A percentile compares a stretch with the other conserved stretches of the same genome.
Conservation (phyloP, 1,140 invertebrate species). For the Drosophila quadrilineata region DNA sequence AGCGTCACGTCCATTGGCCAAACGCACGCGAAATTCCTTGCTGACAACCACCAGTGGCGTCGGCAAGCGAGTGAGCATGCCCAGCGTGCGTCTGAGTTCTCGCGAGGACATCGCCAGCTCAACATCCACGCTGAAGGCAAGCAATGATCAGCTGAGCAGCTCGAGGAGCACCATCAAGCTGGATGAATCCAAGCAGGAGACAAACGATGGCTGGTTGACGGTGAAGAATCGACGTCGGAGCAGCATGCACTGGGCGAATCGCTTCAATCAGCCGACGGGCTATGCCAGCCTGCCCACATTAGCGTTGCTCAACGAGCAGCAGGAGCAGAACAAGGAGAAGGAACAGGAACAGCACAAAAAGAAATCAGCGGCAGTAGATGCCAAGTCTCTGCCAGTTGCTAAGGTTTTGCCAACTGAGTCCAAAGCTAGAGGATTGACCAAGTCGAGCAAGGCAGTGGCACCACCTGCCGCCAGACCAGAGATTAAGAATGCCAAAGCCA, state of each 20-base stretch:
- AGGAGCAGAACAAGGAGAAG: conserved; percentile 69
- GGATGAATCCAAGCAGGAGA: conserved; percentile 81
- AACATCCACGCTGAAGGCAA: conserved; percentile 75
- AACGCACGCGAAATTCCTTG: conserved; percentile 4
- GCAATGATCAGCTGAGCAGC: conserved; percentile 63
- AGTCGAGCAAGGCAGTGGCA: conserved; percentile 48
- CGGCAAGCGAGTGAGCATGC: neutral
- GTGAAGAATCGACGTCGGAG: conserved; percentile 84
- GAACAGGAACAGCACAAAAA: conserved; percentile 32
- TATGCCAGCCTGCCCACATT: conserved; percentile 86
- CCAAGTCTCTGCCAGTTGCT: conserved; percentile 6
- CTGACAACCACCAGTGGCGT: conserved; percentile 1
- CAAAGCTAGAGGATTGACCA: conserved; percentile 37
- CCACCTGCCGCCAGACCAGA: conserved; percentile 44
- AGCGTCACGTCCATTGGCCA: conserved; percentile 20
- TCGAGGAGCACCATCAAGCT: conserved; percentile 44
- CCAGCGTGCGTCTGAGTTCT: conserved; percentile 40
- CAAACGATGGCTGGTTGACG: conserved; percentile 86
- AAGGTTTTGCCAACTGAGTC: conserved; percentile 24
- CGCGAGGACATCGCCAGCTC: conserved; percentile 75
- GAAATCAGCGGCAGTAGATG: conserved; percentile 24
- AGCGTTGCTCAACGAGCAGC: conserved; percentile 81
- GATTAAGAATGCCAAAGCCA: conserved; percentile 80
- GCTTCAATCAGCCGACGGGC: conserved; percentile 86
- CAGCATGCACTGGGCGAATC: conserved; percentile 85